Evolutionary conservation across 2,797 vertebrate genomes (phyloP).

Genomic region (Scolopax bukidnonensis): DNA sequence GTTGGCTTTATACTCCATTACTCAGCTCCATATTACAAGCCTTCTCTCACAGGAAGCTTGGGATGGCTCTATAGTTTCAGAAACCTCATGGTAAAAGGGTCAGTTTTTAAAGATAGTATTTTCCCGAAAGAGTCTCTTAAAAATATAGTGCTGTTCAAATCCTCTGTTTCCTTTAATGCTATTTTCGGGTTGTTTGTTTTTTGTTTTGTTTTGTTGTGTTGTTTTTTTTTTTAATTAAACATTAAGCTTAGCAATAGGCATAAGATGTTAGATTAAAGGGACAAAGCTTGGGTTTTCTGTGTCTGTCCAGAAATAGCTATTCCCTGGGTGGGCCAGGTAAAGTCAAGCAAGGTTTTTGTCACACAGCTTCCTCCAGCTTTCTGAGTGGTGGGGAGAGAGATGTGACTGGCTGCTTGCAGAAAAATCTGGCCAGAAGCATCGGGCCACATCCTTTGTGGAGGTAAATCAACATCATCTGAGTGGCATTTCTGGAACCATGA

Average conservation of each 20-base stretch:
- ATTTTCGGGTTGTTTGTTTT: conserved; percentile 72
- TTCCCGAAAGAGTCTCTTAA: conserved; percentile 73
- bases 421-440: conserved; percentile 6
- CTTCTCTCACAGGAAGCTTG: conserved; percentile 67
- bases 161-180: conserved; percentile 77
- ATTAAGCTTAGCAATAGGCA: conserved; percentile 69
- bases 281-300: conserved; percentile 67
- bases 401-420: not conserved
- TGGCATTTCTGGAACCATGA: conserved; percentile 5
- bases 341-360: conserved; percentile 66
- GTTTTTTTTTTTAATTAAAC: conserved; percentile 68
- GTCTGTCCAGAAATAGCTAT: conserved; percentile 75
- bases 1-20: conserved; percentile 15
- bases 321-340: conserved; percentile 80
- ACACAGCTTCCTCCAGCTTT: conserved; percentile 42
- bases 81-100: conserved; percentile 62
- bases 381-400: conserved; percentile 38
- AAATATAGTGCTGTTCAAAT: conserved; percentile 78
- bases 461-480: conserved; percentile 47
- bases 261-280: conserved; percentile 78
- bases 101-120: conserved; percentile 70
- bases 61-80: conserved; percentile 32
- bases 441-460: conserved; percentile 42
- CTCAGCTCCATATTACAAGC: conserved; percentile 71
- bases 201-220: too few species aligned